Conservation (phyloP, 2,888 invertebrate species). For the Phaedon cochleariae region DNA sequence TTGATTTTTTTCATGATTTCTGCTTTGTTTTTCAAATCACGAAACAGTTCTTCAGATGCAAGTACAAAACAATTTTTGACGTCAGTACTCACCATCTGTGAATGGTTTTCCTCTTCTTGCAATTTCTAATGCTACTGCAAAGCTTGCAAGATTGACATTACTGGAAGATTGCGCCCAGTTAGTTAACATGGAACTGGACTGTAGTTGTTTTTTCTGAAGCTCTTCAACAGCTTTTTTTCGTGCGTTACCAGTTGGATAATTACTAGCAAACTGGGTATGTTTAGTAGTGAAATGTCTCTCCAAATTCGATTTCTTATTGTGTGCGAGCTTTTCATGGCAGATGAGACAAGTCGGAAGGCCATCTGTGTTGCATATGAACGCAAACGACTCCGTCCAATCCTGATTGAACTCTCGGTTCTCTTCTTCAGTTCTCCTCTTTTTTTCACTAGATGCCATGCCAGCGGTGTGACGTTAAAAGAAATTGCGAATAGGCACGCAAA, state of each 20-base stretch:
- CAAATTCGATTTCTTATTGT: conserved; percentile 21
- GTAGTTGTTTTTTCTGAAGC: conserved; percentile 29
- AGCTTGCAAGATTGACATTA: conserved; percentile 24
- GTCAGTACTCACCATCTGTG: conserved; percentile 1
- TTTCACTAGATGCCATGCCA: neutral
- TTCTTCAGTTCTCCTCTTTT: conserved; percentile 16
- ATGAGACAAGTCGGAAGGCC: conserved; percentile 29
- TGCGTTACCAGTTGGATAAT: conserved; percentile 6
- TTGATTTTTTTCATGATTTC: conserved; percentile 3
- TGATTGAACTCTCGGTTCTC: conserved; percentile 37
- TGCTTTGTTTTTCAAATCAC: conserved; percentile 11
- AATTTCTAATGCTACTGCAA: conserved; percentile 14
- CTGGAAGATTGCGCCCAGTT: conserved; percentile 35
- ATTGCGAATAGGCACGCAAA: too few species aligned
- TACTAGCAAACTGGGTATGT: conserved; percentile 9
- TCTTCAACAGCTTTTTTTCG: conserved; percentile 13
- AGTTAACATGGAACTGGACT: conserved; percentile 45
- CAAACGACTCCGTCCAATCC: conserved; percentile 32
- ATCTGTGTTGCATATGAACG: conserved; percentile 17
- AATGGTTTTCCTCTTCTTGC: conserved; percentile 9
- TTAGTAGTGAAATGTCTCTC: conserved; percentile 20
- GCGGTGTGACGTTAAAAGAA: too few species aligned
- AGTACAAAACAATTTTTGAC: conserved; percentile 9
- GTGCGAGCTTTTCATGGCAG: conserved; percentile 30
- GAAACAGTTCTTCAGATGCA: conserved; percentile 18